Evolutionary conservation across 53 echinoderm and acorn worm genomes (phyloP), one percentile per base, ranked within the genome.

Genomic region (Echinarachnius parma): DNA sequence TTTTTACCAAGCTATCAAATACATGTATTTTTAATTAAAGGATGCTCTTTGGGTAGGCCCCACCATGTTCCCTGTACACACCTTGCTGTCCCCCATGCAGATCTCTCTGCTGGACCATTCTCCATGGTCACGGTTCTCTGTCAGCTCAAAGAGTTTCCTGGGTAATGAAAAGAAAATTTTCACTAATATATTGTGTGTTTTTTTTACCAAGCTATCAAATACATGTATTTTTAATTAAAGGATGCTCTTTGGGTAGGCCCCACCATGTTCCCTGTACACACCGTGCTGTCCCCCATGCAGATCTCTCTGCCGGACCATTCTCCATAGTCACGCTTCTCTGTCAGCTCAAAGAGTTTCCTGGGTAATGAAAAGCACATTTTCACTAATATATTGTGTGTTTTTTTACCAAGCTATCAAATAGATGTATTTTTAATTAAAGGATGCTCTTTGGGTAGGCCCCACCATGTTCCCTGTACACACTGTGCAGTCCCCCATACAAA

Each of bases 21-120:
- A n/a, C 96, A 77, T 91, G 88, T 65, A 91, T 91, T 26, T 91
- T 91, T 74, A 96, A 96, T 31, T 91, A 91, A 1, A 96, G 81
- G 37, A 96, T 96, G 21, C 85, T 88, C 27, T 76, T 72, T 3
- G 96, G 96, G 37, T 81, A 91, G 9, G 61, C 22, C 81, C 84
- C 34, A 77, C 45, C 45, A 91, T 75, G 4, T 61, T 39, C 1
- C 90, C 84, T 60, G 87, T 85, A 31, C 96, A 96, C 18, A 82
- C 78, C 3, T 81, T 70, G 4, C 59, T 62, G 49, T 87, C 82
- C n/a, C 87, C 96, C 24, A 96, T 70, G 30, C 96, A 91, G 28
- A 96, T 76, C 64, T 96, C 91, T 31, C 64, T 66, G 63, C 56
- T 91, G 1, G 54, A 68, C 96, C 91, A 91, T 22, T 58, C 70